phyloP scores from a whole-genome alignment of 1,140 invertebrate species.

The Carcinoscorpius rotundicauda region DNA sequence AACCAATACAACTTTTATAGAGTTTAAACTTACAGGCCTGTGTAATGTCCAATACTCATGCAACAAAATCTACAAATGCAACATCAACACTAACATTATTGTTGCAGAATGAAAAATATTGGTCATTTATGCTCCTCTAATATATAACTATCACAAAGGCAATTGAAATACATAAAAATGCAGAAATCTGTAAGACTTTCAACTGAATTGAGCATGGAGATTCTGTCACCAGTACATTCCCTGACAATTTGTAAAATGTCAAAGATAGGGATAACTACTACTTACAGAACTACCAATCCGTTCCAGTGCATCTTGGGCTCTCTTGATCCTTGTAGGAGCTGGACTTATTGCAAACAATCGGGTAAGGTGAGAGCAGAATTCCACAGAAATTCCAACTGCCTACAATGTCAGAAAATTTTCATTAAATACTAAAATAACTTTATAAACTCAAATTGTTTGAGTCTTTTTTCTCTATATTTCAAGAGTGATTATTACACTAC shows the following conservation, averaged over 20 bases:
- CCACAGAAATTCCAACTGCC: slow-evolving; percentile 46
- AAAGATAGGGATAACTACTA: slow-evolving; percentile 11
- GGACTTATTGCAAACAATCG: slow-evolving; percentile 39
- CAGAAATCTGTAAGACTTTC: background rate
- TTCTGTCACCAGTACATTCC: background rate
- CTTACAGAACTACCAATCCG: slow-evolving; percentile 44
- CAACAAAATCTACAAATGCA: too few relatives aligned
- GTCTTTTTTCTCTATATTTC: background rate
- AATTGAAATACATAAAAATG: background rate
- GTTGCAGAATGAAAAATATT: too few relatives aligned
- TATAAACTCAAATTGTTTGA: background rate
- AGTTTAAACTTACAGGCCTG: too few relatives aligned
- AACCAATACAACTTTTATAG: too few relatives aligned
- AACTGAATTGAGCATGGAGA: background rate
- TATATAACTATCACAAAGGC: too few relatives aligned
- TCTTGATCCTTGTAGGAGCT: slow-evolving; percentile 30
- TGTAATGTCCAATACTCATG: too few relatives aligned
- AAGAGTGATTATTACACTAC: background rate
- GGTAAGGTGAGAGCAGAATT: slow-evolving; percentile 45
- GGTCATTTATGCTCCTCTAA: too few relatives aligned
- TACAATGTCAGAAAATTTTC: slow-evolving; percentile 19
- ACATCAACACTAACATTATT: too few relatives aligned
- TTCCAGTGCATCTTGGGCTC: slow-evolving; percentile 39
- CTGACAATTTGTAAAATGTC: too few relatives aligned
- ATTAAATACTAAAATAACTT: slow-evolving; percentile 5